Conservation (phyloP, 92 coral and sea anemone genomes). For the Virgularia gustaviana region DNA sequence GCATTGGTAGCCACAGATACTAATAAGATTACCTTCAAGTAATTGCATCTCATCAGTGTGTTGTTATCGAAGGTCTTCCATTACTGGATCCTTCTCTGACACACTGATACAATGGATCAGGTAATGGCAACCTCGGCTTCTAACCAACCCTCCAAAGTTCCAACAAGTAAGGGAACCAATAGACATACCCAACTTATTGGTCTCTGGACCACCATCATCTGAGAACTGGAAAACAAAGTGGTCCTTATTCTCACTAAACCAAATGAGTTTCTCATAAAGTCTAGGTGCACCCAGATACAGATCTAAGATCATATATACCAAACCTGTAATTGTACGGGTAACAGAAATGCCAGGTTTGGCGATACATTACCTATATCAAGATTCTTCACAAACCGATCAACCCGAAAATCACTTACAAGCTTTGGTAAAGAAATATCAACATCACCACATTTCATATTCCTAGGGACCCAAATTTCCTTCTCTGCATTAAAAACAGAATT, state of each 20-base stretch:
- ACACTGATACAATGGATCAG: conserved; percentile 18
- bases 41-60: no score
- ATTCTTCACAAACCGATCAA: conserved; percentile 44
- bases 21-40: conserved; percentile 48
- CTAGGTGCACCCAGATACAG: conserved; percentile 39
- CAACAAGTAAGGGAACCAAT: conserved; percentile 54
- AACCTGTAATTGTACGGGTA: conserved; percentile 47
- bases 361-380: conserved; percentile 46
- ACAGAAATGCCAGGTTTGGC: conserved; percentile 36
- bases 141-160: conserved; percentile 53
- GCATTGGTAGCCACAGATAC: conserved; percentile 48
- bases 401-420: neutral
- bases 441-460: neutral
- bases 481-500: conserved; percentile 14
- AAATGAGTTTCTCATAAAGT: conserved; percentile 5
- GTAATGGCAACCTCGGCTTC: conserved; percentile 56
- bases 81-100: conserved; percentile 1
- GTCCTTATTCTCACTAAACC: conserved; percentile 40
- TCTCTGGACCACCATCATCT: no score
- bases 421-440: neutral
- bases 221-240: conserved; percentile 39
- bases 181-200: conserved; percentile 54
- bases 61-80: conserved; percentile 29
- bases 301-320: conserved; percentile 49
- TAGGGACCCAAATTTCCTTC: conserved; percentile 7